Evolutionary conservation across 2,888 invertebrate genomes (phyloP), one percentile per base, ranked within the genome.

Genomic region (Fragum fragum): DNA sequence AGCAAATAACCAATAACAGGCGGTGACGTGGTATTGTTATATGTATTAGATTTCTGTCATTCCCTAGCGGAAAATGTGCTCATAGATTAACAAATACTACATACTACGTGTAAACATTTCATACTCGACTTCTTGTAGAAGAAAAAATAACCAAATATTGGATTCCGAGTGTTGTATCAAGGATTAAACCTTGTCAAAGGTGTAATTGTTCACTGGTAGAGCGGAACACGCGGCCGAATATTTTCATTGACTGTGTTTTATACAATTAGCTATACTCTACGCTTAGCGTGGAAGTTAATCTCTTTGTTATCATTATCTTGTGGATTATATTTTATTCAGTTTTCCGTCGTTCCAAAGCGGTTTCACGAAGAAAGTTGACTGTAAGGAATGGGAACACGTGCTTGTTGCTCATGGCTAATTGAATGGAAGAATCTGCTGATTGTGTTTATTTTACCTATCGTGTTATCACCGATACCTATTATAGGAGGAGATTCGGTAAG

Each of bases 361-460:
- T 57, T 57, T 14, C 26, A 26, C 16, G 14, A 26, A 57, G 57
- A 28, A 57, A 14, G 23, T 9, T 61, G 2, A 14, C 32, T 7
- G 0, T 28, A 14, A 39, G 53, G 53, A 52, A 79, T 79, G 79
- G 79, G 74, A 47, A 26, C 42, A 39, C 69, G 61, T 23, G 52
- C 47, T 52, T 18, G 18, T 42, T 57, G 72, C 11, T 32, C 73
- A 52, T 36, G 47, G 61, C 42, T 79, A 63, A 57, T 63, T 61
- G 76, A 82, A 79, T 83, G 83, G 83, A 83, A 83, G 39, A 77
- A 83, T 26, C 71, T 80, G 1, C 36, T 86, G 5, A 78, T 86
- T 32, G 83, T 86, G 23, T 52, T 86, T 21, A 53, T 83, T 14
- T 26, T 81, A 16, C 86, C 86, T 3, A 29, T 86, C 14, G 47